Conservation (phyloP, 2,888 invertebrate genomes). For the Isoperla grammatica region DNA sequence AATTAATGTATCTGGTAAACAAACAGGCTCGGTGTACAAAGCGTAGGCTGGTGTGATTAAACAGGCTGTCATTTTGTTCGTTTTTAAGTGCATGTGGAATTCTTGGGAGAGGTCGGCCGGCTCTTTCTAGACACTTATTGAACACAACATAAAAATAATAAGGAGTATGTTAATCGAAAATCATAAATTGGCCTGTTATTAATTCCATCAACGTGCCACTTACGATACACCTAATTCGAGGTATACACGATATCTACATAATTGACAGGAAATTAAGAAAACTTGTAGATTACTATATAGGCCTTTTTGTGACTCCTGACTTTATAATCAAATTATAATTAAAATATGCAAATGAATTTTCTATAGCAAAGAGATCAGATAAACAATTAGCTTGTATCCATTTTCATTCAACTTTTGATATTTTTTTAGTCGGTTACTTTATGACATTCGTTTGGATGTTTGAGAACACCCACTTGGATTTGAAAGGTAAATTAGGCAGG, state of each 20-base stretch:
- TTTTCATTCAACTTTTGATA: background rate
- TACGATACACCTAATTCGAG: conserved; percentile 10
- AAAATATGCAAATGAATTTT: conserved; percentile 17
- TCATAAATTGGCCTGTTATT: conserved; percentile 19
- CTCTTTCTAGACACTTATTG: too few relatives aligned
- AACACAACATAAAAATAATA: background rate
- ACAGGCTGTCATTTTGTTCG: too few relatives aligned
- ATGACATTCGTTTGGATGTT: conserved; percentile 4
- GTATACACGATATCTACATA: conserved; percentile 5
- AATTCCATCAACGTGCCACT: conserved; percentile 6
- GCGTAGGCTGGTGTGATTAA: too few relatives aligned
- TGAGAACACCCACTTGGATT: conserved; percentile 15
- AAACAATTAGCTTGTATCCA: conserved; percentile 3
- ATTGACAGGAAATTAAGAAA: conserved; percentile 19
- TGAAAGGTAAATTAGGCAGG: conserved; percentile 1
- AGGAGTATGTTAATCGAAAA: conserved; percentile 18
- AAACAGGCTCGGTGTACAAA: too few relatives aligned
- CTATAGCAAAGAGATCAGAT: conserved; percentile 3
- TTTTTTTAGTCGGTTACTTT: background rate
- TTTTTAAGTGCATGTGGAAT: too few relatives aligned
- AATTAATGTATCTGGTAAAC: too few relatives aligned
- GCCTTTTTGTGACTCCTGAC: conserved; percentile 1
- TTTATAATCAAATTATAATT: conserved; percentile 20
- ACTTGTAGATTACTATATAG: conserved; percentile 4
- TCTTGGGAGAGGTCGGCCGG: too few relatives aligned